Conservation (phyloP, 2,797 vertebrate species). For the Enteromius viviparus region DNA sequence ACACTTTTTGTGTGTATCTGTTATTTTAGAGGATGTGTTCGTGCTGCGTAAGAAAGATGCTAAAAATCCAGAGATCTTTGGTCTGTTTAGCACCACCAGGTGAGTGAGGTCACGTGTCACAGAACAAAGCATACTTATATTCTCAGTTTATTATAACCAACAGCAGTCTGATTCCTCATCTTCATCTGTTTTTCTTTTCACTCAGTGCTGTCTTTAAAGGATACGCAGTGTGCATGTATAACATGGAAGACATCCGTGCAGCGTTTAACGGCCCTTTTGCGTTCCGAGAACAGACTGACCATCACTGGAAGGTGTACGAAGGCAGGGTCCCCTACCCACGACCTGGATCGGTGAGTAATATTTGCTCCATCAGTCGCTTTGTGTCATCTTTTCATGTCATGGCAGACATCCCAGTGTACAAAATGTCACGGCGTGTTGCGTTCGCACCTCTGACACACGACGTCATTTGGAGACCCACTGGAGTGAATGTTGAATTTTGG, state of each 20-base stretch:
- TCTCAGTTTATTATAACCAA: neutral
- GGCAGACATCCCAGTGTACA: neutral
- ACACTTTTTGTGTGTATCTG: conserved; percentile 37
- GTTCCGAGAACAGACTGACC: conserved; percentile 89
- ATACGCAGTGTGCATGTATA: conserved; percentile 93
- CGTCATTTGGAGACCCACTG: neutral
- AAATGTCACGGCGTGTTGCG: neutral
- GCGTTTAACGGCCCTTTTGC: conserved; percentile 95
- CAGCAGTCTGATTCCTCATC: neutral
- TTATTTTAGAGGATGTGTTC: conserved; percentile 89
- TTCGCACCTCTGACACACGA: neutral
- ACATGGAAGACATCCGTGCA: conserved; percentile 91
- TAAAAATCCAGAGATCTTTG: conserved; percentile 95
- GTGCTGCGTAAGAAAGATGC: conserved; percentile 88
- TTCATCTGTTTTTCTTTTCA: neutral
- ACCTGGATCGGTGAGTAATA: conserved; percentile 91
- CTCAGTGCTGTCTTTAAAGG: conserved; percentile 88
- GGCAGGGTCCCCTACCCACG: conserved; percentile 93
- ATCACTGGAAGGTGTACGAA: conserved; percentile 93
- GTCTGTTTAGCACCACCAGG: conserved; percentile 97
- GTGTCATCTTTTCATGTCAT: conserved; percentile 14
- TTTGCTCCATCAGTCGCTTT: conserved; percentile 14
- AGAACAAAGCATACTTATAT: neutral
- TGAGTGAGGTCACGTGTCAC: conserved; percentile 63
- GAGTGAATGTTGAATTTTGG: conserved; percentile 14